These are phyloP conservation scores for Synergus laeviventris DNA, from an alignment of 2,888 invertebrate species.

Conservation along the genomic window DNA sequence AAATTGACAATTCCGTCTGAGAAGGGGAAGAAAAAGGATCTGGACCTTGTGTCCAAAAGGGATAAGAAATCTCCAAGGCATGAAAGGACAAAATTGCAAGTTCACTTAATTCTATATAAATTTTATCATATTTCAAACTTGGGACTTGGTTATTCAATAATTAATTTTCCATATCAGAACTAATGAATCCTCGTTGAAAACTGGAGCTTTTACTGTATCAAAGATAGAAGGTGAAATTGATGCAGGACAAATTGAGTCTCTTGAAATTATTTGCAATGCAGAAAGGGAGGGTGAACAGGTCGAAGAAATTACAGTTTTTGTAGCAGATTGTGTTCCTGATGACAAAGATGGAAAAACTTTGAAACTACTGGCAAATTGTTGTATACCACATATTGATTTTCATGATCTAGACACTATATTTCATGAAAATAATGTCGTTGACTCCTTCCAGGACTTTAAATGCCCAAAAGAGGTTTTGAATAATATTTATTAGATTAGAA, in stretches of 20 bases:
- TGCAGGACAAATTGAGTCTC: constrained; percentile 65
- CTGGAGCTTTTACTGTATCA: constrained; percentile 72
- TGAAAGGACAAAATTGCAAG: constrained; percentile 6
- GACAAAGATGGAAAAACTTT: constrained; percentile 77
- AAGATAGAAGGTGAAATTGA: constrained; percentile 71
- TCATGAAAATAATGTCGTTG: constrained; percentile 79
- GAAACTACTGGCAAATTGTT: constrained; percentile 78
- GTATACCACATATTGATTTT: constrained; percentile 79
- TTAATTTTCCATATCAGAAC: constrained; percentile 20
- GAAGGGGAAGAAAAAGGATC: constrained; percentile 15
- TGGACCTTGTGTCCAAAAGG: not conserved
- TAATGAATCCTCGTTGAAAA: constrained; percentile 54
- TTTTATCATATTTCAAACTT: not conserved
- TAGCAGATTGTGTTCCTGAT: constrained; percentile 75
- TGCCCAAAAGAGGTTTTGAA: constrained; percentile 75
- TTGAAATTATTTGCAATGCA: constrained; percentile 72
- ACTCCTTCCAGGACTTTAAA: constrained; percentile 77
- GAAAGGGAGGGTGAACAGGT: constrained; percentile 67
- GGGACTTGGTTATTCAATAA: not conserved
- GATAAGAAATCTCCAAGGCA: not conserved
- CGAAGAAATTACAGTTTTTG: constrained; percentile 70
- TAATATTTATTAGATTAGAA: not conserved
- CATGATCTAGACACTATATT: constrained; percentile 80
- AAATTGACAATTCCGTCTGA: not conserved
- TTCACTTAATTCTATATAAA: not conserved